Conservation (phyloP, 2,888 invertebrate genomes). For the Acholoe squamosa region DNA sequence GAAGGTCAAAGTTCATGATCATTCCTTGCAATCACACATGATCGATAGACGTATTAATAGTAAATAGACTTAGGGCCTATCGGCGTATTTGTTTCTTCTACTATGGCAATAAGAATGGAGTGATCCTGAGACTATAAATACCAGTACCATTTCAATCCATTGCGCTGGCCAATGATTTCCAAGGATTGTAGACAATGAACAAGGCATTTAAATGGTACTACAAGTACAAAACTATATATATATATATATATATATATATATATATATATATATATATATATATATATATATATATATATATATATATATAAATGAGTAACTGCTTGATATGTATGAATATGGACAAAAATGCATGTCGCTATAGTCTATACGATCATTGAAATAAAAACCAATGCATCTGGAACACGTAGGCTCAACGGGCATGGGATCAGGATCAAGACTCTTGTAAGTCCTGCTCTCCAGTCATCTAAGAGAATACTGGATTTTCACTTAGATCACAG, state of each 20-base stretch:
- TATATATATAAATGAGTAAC: not conserved
- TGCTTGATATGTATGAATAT: not conserved
- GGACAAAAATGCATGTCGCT: not conserved
- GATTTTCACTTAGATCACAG: too few relatives aligned
- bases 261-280: not conserved
- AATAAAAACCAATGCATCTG: too few relatives aligned
- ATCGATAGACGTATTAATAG: not conserved
- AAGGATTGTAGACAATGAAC: not conserved
- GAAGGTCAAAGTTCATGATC: not conserved
- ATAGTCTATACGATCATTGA: too few relatives aligned
- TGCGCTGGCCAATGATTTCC: not conserved
- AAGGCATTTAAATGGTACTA: not conserved
- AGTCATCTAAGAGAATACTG: too few relatives aligned
- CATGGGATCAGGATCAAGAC: too few relatives aligned
- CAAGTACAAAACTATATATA: not conserved
- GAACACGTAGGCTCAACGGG: too few relatives aligned
- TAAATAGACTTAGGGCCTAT: not conserved
- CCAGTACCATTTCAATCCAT: not conserved
- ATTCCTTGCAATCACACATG: not conserved
- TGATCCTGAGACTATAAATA: not conserved
- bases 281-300: not conserved
- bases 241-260: not conserved
- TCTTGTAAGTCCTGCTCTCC: too few relatives aligned
- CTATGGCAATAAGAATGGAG: not conserved
- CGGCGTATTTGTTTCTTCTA: conserved; percentile 5